Evolutionary conservation across 1,140 invertebrate genomes (phyloP), one percentile per base, ranked within the genome.

Genomic region (Diachasma alloeum): DNA sequence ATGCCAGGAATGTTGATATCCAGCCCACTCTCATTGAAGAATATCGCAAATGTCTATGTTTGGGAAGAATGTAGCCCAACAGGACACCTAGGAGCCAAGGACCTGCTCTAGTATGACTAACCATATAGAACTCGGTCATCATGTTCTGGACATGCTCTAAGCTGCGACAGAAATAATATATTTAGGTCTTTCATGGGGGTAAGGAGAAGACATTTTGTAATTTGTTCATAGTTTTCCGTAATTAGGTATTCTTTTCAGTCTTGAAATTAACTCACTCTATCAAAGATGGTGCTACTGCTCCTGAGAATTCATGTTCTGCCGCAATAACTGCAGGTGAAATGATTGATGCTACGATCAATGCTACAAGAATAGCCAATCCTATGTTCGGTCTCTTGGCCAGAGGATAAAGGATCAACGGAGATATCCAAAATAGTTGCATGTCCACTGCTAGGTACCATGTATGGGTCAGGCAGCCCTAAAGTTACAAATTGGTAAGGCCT

Each of bases 31-130:
- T 13, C 22, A 44, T 26, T 6, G 42, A 42, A 67, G 10, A 37
- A 15, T 3, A 9, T 44, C n/a, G 44, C 68, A 63, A 0, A 8
- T 66, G 59, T 24, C 24, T 53, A 76, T 46, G 75, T 59, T 26
- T 69, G 63, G 22, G 46, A 75, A 53, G 71, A 44, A 13, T 78
- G 78, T 91, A 92, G 17, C 92, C 92, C 19, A 90, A 81, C 24
- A 91, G 81, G 74, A 93, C 89, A 19, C 92, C 92, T n/a, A 92
- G 86, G 19, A 93, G 78, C 84, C 91, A 93, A 0, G 92, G 91
- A 4, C 89, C 86, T 46, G 90, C 88, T 80, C 91, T 83, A 0
- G 85, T 89, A 79, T 91, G 89, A 5, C 81, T 81, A 6, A 75
- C 66, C n/a, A 81, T 75, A 63, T 88, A 87, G 72, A 83, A 84